A percentile compares a stretch with the other conserved stretches of the same genome.
phyloP scores from a whole-genome alignment of 2,888 invertebrate species.

The Ernsta delagoae region DNA sequence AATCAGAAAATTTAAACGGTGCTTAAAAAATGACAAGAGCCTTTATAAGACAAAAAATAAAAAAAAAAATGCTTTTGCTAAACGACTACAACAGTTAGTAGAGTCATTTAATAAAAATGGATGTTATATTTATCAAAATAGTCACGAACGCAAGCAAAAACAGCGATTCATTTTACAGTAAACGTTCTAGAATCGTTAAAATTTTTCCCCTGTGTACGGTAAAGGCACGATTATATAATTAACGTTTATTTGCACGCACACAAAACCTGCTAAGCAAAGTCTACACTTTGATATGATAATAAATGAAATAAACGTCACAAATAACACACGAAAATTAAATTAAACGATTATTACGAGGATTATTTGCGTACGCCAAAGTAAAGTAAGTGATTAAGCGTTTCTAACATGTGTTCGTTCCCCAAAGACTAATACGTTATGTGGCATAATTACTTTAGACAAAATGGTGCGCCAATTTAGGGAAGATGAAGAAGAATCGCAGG shows the following conservation, averaged over 20 bases:
- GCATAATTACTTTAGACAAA: conserved; percentile 82
- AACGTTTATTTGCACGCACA: conserved; percentile 75
- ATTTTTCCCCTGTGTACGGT: conserved; percentile 67
- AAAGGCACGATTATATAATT: conserved; percentile 71
- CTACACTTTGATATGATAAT: conserved; percentile 80
- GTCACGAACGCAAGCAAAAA: conserved; percentile 57
- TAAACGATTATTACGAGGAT: no score
- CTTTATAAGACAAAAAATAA: not conserved
- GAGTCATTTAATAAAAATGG: conserved; percentile 35
- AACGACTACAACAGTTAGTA: conserved; percentile 26
- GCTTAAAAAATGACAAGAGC: not conserved
- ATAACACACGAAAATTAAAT: conserved; percentile 79
- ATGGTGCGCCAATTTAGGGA: conserved; percentile 76
- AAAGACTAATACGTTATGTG: conserved; percentile 82
- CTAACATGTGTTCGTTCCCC: conserved; percentile 79
- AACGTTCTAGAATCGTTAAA: conserved; percentile 67
- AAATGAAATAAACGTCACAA: conserved; percentile 81
- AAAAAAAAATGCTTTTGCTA: conserved; percentile 23
- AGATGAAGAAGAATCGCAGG: conserved; percentile 84
- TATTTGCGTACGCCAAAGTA: conserved; percentile 81
- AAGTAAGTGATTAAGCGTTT: conserved; percentile 82
- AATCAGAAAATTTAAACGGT: no score
- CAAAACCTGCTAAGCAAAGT: conserved; percentile 71
- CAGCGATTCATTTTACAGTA: conserved; percentile 57
- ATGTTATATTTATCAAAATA: conserved; percentile 35